Evolutionary conservation across 2,113 vertebrate genomes (phyloP).

Genomic region (Gobius niger): DNA sequence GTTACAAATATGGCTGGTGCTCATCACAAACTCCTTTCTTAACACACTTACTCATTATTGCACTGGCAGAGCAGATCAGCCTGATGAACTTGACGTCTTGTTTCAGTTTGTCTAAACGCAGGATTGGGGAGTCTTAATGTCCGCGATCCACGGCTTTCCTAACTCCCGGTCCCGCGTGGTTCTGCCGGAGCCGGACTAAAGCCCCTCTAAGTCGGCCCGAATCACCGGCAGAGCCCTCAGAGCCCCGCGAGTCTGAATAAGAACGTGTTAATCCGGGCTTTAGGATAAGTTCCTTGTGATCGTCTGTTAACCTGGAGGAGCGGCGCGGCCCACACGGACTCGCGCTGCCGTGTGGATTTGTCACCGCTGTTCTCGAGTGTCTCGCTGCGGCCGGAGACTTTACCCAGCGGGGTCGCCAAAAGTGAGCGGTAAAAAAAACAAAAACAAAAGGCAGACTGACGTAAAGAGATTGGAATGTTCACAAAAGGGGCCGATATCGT

Average conservation of each 20-base stretch:
- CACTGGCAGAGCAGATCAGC: neutral
- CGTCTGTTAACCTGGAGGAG: slow-evolving; percentile 66
- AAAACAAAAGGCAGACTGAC: too few species aligned
- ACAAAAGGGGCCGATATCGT: too few species aligned
- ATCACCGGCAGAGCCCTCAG: slow-evolving; percentile 56
- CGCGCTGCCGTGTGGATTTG: slow-evolving; percentile 31
- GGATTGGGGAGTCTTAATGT: slow-evolving; percentile 61
- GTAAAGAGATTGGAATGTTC: too few species aligned
- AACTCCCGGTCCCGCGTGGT: slow-evolving; percentile 66
- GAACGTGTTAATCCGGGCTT: slow-evolving; percentile 73
- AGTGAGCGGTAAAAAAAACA: too few species aligned
- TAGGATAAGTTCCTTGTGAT: slow-evolving; percentile 66
- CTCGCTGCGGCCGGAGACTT: slow-evolving; percentile 33
- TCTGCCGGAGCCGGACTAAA: slow-evolving; percentile 66
- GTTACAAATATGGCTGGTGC: too few species aligned
- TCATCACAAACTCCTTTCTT: neutral
- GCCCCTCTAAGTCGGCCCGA: slow-evolving; percentile 71
- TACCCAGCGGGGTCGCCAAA: slow-evolving; percentile 2
- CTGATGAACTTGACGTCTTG: slow-evolving; percentile 17
- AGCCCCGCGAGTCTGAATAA: slow-evolving; percentile 74
- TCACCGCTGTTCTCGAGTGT: slow-evolving; percentile 60
- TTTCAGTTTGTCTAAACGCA: slow-evolving; percentile 52
- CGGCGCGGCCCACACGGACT: slow-evolving; percentile 58
- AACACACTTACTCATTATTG: neutral
- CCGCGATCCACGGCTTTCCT: slow-evolving; percentile 66